Evolutionary conservation across 1,140 invertebrate species (phyloP).

Genomic region (Teleogryllus occipitalis): DNA sequence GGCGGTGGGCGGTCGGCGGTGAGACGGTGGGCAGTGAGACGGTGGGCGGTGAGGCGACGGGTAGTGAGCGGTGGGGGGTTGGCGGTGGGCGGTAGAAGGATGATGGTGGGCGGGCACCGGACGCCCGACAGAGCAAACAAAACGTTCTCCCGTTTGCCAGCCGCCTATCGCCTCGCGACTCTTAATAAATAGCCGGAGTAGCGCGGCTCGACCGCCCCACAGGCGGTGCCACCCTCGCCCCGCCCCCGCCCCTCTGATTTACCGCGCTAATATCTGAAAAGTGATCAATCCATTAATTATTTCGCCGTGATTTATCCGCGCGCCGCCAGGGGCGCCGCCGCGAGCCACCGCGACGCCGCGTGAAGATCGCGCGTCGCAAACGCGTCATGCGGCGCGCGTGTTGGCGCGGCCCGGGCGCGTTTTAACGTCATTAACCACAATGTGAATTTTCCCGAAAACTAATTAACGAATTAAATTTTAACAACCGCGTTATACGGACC

Average conservation of each 20-base stretch:
- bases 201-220: neutral
- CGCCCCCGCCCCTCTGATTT: neutral
- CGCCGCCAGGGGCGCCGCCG: neutral
- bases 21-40: too few species aligned
- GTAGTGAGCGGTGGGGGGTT: too few species aligned
- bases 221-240: neutral
- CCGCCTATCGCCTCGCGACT: too few species aligned
- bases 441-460: neutral
- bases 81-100: too few species aligned
- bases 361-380: too few species aligned
- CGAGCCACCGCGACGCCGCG: too few species aligned
- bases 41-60: too few species aligned
- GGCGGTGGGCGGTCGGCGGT: too few species aligned
- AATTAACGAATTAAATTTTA: neutral
- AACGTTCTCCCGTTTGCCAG: too few species aligned
- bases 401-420: neutral
- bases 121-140: too few species aligned
- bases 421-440: neutral
- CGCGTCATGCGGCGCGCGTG: too few species aligned
- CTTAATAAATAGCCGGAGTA: neutral
- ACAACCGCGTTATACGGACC: neutral
- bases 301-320: neutral
- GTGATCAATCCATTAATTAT: constrained; percentile 5
- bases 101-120: too few species aligned
- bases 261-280: constrained; percentile 1